phyloP scores from a whole-genome alignment of 92 coral and sea anemone species.

The Hydrozoanthus gracilis region DNA sequence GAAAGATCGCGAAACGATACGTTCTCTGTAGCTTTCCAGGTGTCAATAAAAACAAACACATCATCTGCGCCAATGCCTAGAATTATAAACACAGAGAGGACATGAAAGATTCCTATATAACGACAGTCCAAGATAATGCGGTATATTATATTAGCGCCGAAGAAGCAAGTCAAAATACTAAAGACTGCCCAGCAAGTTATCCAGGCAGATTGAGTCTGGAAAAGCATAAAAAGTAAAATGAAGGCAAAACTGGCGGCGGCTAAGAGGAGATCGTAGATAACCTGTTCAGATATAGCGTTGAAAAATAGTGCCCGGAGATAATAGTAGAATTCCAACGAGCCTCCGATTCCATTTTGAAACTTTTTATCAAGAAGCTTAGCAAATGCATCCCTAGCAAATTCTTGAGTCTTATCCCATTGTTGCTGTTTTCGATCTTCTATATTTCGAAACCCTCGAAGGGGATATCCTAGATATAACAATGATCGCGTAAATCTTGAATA shows the following conservation, averaged over 20 bases:
- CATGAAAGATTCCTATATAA: slow-evolving; percentile 93
- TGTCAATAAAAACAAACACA: slow-evolving; percentile 93
- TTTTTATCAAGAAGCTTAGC: slow-evolving; percentile 71
- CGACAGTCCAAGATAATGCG: slow-evolving; percentile 90
- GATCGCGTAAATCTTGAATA: slow-evolving; percentile 81
- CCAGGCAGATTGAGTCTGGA: slow-evolving; percentile 92
- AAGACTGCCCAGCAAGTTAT: slow-evolving; percentile 96
- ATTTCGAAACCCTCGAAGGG: slow-evolving; percentile 82
- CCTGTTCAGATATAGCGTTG: slow-evolving; percentile 91
- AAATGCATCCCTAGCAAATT: slow-evolving; percentile 75
- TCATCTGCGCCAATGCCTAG: slow-evolving; percentile 97
- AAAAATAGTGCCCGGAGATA: slow-evolving; percentile 87
- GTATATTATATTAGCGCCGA: slow-evolving; percentile 88
- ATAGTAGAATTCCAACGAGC: slow-evolving; percentile 71
- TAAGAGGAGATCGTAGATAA: slow-evolving; percentile 85
- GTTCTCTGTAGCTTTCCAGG: slow-evolving; percentile 85
- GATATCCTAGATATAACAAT: slow-evolving; percentile 82
- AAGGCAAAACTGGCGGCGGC: slow-evolving; percentile 96
- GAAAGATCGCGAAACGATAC: slow-evolving; percentile 71
- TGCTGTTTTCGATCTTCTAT: slow-evolving; percentile 79
- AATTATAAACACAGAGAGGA: slow-evolving; percentile 92
- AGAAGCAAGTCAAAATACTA: slow-evolving; percentile 88
- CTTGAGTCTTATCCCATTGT: slow-evolving; percentile 78
- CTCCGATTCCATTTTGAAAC: slow-evolving; percentile 76
- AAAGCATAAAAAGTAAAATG: slow-evolving; percentile 86